A percentile compares a stretch with the other conserved stretches of the same genome.
Conservation (phyloP, 2,113 vertebrate species). For the Glaucomys volans region DNA sequence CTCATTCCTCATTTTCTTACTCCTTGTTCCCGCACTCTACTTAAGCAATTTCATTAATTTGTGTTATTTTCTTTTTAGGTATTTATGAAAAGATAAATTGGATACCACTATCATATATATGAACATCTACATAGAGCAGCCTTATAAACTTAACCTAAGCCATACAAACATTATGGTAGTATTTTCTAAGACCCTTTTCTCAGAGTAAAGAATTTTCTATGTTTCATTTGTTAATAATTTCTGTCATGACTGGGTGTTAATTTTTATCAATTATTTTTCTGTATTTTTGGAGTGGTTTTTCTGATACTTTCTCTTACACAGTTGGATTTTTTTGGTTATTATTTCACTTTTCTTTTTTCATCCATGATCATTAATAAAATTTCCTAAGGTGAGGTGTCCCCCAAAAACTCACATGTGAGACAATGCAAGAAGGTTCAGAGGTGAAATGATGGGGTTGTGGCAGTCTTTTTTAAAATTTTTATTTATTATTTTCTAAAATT, state of each 20-base stretch:
- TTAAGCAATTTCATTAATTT: constrained; percentile 6
- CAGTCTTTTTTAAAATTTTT: too few relatives aligned
- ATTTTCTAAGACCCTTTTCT: not conserved
- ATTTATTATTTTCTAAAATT: too few relatives aligned
- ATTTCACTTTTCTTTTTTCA: too few relatives aligned
- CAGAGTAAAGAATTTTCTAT: not conserved
- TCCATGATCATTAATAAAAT: too few relatives aligned
- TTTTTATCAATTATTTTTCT: too few relatives aligned
- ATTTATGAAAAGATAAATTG: not conserved
- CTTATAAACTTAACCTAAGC: not conserved
- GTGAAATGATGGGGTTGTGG: too few relatives aligned
- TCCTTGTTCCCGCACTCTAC: not conserved
- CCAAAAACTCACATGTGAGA: too few relatives aligned
- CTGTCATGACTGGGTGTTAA: too few relatives aligned
- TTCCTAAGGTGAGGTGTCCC: too few relatives aligned
- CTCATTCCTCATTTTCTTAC: not conserved
- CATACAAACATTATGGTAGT: not conserved
- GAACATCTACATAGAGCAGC: not conserved
- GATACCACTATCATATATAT: not conserved
- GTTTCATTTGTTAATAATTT: too few relatives aligned
- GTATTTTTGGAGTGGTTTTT: too few relatives aligned
- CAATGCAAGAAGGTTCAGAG: too few relatives aligned
- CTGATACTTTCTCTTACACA: not conserved
- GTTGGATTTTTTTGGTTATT: not conserved
- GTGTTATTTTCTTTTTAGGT: not conserved